phyloP scores from a whole-genome alignment of 2,797 vertebrate species.

The Anomalospiza imberbis region DNA sequence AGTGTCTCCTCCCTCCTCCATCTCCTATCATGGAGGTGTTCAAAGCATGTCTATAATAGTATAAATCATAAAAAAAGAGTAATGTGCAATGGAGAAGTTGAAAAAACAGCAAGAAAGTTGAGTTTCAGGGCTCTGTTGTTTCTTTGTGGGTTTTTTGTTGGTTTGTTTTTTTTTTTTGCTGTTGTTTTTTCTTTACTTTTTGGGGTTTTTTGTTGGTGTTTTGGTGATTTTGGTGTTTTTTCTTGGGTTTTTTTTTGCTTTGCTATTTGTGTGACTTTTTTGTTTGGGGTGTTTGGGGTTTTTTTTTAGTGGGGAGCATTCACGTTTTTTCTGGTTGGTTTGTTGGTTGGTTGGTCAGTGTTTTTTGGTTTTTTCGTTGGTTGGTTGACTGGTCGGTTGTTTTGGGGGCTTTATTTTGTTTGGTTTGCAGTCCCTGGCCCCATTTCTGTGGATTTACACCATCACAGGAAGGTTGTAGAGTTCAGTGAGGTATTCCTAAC shows the following conservation, averaged over 20 bases:
- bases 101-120: neutral
- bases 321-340: neutral
- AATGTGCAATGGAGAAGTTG: neutral
- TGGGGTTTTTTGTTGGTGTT: neutral
- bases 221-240: too few relatives aligned
- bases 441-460: neutral
- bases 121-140: neutral
- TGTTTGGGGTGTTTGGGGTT: neutral
- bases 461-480: neutral
- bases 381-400: neutral
- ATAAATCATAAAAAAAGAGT: neutral
- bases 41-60: neutral
- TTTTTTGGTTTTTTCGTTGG: neutral
- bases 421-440: neutral
- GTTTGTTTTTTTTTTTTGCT: neutral
- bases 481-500: neutral
- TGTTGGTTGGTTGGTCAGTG: neutral
- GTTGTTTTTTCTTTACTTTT: neutral
- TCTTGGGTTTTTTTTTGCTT: too few relatives aligned
- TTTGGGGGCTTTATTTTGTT: neutral
- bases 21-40: neutral
- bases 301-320: too few relatives aligned
- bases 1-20: fast-evolving
- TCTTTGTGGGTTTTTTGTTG: neutral
- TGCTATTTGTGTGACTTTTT: neutral